Percentiles rank a stretch among this genome's conserved stretches.
Conservation (phyloP, 2,113 vertebrate genomes). For the Pantherophis guttatus region DNA sequence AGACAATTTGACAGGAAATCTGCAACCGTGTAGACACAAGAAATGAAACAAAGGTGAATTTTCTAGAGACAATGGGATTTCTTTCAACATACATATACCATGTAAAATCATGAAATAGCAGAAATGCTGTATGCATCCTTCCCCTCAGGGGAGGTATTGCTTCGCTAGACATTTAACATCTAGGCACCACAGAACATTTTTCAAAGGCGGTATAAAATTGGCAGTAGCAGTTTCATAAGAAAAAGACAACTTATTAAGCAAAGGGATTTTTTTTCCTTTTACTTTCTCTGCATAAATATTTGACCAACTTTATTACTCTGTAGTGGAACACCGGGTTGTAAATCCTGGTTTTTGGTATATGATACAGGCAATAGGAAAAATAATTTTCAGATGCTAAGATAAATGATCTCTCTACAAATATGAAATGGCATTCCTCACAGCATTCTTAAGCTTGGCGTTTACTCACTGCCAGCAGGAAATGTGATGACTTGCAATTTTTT, state of each 20-base stretch:
- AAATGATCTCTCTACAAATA: constrained; percentile 8
- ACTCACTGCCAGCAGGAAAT: constrained; percentile 17
- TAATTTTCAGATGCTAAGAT: background rate
- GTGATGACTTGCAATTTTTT: constrained; percentile 5
- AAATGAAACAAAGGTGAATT: background rate
- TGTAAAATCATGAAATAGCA: background rate
- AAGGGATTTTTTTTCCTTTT: background rate
- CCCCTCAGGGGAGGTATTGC: background rate
- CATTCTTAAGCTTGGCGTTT: background rate
- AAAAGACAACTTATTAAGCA: background rate
- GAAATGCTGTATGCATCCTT: background rate
- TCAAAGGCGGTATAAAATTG: background rate
- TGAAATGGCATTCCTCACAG: constrained; percentile 17
- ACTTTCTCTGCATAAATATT: rapidly evolving
- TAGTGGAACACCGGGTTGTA: background rate
- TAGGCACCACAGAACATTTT: background rate
- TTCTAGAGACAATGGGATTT: background rate
- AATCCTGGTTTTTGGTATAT: rapidly evolving
- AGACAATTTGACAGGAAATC: background rate
- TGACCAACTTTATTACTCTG: background rate
- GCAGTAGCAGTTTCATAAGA: background rate
- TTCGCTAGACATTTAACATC: background rate
- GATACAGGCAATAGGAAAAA: background rate
- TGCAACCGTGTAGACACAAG: background rate
- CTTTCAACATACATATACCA: background rate